Evolutionary conservation across 2,888 invertebrate species (phyloP), one percentile per base, ranked within the genome.

Genomic region (Aporophyla lueneburgensis): DNA sequence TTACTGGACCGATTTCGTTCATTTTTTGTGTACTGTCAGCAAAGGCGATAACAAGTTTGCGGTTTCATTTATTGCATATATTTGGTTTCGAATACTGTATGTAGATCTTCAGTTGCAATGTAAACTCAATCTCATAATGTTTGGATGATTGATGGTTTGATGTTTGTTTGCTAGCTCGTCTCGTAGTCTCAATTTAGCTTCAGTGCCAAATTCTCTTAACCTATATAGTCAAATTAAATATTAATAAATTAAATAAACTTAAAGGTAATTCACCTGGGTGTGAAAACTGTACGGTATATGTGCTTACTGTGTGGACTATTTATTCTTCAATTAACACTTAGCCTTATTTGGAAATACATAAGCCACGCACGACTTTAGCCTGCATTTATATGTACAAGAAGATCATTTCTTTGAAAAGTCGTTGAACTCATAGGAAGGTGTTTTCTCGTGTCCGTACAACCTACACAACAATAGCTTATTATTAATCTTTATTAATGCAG

Each of bases 281-380:
- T 33, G 33, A 56, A 72, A 71, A 56, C n/a, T 46, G 1, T 56
- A 56, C 72, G 46, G 46, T 19, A 46, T 10, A 14, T 51, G 14
- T 49, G 12, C 0, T 1, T 66, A 51, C 19, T 1, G 14, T 40
- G 21, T 58, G n/a, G 6, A 24, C 14, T 58, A 49, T 73, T 56
- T 73, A 40, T 10, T 49, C 6, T 40, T 40, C 24, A 56, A 40
- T 73, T 73, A 58, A 40, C 74, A 74, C 21, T 19, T 72, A 73
- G 56, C 49, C 10, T 49, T 40, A 7, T 24, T 1, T 73, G n/a
- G n/a, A 49, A 72, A 73, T 33, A 51, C 21, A 51, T n/a, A 58
- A 40, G 21, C 7, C 33, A 40, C 21, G 24, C 21, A 58, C 49
- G 40, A 72, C 10, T 49, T 58, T 12, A 24, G 2, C 24, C 24